phyloP scores from a whole-genome alignment of 2,888 invertebrate species.

The Endomychus coccineus region DNA sequence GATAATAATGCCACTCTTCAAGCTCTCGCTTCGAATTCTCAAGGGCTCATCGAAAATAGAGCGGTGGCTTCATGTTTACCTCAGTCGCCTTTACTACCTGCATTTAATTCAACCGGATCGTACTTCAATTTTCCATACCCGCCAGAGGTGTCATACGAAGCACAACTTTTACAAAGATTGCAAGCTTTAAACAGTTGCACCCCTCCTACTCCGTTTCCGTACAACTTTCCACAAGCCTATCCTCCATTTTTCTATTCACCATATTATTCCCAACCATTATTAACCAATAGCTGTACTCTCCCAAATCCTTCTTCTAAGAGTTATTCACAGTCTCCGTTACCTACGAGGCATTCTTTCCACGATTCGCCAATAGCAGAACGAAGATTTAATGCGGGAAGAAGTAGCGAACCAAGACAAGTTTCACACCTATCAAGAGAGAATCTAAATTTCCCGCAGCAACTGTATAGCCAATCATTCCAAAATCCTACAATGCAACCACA shows the following conservation, averaged over 20 bases:
- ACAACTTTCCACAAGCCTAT: constrained; percentile 28
- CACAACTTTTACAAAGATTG: constrained; percentile 48
- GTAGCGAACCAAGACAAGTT: constrained; percentile 32
- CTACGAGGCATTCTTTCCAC: constrained; percentile 35
- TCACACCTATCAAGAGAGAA: constrained; percentile 19
- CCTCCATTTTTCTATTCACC: constrained; percentile 26
- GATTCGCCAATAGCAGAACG: constrained; percentile 27
- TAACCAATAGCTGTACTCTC: constrained; percentile 36
- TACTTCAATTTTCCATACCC: constrained; percentile 37
- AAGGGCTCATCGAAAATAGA: constrained; percentile 39
- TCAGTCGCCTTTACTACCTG: constrained; percentile 37
- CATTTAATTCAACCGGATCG: constrained; percentile 32
- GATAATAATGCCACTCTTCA: constrained; percentile 35
- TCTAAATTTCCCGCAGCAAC: constrained; percentile 19
- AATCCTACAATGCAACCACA: constrained; percentile 38
- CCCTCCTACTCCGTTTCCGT: constrained; percentile 33
- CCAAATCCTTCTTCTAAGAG: constrained; percentile 40
- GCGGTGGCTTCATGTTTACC: constrained; percentile 37
- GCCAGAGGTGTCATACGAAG: constrained; percentile 35
- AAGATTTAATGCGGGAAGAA: constrained; percentile 30
- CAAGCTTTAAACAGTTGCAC: constrained; percentile 46
- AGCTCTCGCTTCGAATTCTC: constrained; percentile 33
- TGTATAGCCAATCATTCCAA: constrained; percentile 41
- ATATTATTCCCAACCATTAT: constrained; percentile 25
- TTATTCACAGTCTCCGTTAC: constrained; percentile 33